Evolutionary conservation across 2,888 invertebrate genomes (phyloP), one percentile per base, ranked within the genome.

Genomic region (Strigamia maritima): DNA sequence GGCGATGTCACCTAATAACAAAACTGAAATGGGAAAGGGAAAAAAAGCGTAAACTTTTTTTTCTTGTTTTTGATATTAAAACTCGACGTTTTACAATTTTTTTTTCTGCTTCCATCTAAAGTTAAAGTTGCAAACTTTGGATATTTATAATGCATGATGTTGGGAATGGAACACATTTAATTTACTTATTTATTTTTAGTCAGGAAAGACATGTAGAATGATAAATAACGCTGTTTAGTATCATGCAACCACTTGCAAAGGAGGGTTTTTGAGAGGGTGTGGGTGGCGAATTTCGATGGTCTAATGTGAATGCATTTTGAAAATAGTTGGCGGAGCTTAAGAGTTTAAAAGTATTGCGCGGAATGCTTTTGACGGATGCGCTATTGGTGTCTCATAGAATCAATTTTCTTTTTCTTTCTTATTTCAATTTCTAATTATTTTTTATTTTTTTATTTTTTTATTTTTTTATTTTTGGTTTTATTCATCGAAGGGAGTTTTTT

Each of bases 141-240:
- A 26, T 70, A 70, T 70, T 70, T 70, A n/a, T 70, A 70, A 70
- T 65, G 60, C 14, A 65, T 4, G 22, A 24, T 24, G 24, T 22
- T 12, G 24, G 24, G 22, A 65, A 65, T 70, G 70, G 70, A 26
- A 10, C 70, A 26, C 35, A 35, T 10, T 35, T 35, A 35, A 35
- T 70, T 70, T n/a, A 70, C 12, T 14, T 6, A 10, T 70, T 70
- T 26, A 26, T 70, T 70, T 70, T 70, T 26, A n/a, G 26, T 14
- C 10, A 70, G 16, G 24, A 70, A 70, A 26, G 70, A 26, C 70
- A 10, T 70, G 28, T 24, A 65, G 28, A 26, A 28, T 70, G 70
- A 70, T 70, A 70, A 70, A 70, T 70, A 70, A 70, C 70, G 26
- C 26, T n/a, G 70, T 70, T 70, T 26, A 26, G 24, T 28, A 70